Conservation (phyloP, 2,113 vertebrate species). For the Hystrix brachyura region DNA sequence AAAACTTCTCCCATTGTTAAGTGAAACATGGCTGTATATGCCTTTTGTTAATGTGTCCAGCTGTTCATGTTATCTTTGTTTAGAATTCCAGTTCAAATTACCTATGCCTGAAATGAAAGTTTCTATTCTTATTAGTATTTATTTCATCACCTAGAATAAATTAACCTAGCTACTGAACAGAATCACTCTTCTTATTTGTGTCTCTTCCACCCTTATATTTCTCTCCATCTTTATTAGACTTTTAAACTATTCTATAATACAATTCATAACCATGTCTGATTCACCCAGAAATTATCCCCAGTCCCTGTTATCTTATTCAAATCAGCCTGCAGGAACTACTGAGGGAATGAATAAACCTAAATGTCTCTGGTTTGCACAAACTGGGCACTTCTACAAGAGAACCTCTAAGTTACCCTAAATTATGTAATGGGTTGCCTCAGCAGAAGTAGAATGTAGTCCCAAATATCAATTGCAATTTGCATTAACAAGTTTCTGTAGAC, state of each 20-base stretch:
- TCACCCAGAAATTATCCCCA: not conserved
- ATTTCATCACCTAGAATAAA: slow-evolving; percentile 21
- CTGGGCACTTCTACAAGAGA: slow-evolving; percentile 28
- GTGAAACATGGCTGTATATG: not conserved
- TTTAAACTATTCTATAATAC: slow-evolving; percentile 17
- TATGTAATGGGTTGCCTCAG: slow-evolving; percentile 41
- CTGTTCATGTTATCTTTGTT: slow-evolving; percentile 39
- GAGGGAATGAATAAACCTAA: slow-evolving; percentile 43
- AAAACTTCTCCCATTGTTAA: not conserved
- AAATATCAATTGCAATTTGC: slow-evolving; percentile 71
- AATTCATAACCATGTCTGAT: not conserved
- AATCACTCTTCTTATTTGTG: not conserved
- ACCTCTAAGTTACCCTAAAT: slow-evolving; percentile 47
- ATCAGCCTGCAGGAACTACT: slow-evolving; percentile 42
- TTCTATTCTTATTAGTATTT: not conserved
- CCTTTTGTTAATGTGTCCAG: not conserved
- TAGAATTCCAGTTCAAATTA: slow-evolving; percentile 33
- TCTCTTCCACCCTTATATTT: slow-evolving; percentile 25
- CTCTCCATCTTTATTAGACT: slow-evolving; percentile 15
- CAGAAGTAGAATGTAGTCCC: slow-evolving; percentile 32
- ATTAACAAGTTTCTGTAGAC: slow-evolving; percentile 51
- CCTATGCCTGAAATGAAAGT: not conserved
- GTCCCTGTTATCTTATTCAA: not conserved
- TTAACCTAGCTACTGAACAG: slow-evolving; percentile 4
- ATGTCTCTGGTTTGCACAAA: slow-evolving; percentile 47